phyloP scores from a whole-genome alignment of 1,140 invertebrate genomes.

The Aphelinus atriplicis region DNA sequence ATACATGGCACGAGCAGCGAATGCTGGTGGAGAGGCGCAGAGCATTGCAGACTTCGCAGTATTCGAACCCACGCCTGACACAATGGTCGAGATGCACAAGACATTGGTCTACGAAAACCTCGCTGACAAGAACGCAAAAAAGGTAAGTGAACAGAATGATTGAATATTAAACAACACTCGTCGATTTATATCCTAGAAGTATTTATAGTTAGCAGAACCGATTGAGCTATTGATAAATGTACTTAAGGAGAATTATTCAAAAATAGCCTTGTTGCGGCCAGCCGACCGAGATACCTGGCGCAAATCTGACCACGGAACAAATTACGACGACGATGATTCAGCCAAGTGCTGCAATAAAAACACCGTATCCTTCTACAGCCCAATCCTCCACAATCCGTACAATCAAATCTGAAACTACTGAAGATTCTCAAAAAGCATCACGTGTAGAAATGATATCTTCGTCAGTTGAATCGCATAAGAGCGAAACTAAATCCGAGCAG shows the following conservation, averaged over 20 bases:
- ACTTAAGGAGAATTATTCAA: slow-evolving; percentile 24
- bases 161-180: no score
- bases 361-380: slow-evolving; percentile 50
- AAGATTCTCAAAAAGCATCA: slow-evolving; percentile 49
- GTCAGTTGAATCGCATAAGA: slow-evolving; percentile 59
- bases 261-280: slow-evolving; percentile 38
- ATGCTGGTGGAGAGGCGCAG: slow-evolving; percentile 79
- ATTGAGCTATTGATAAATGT: no score
- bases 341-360: slow-evolving; percentile 55
- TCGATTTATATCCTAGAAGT: no score
- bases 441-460: slow-evolving; percentile 62
- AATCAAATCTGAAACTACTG: slow-evolving; percentile 48
- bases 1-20: slow-evolving; percentile 78
- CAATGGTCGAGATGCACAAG: slow-evolving; percentile 75
- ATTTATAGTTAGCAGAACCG: no score
- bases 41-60: slow-evolving; percentile 82
- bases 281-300: slow-evolving; percentile 53
- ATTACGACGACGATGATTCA: slow-evolving; percentile 59
- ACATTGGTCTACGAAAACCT: slow-evolving; percentile 72
- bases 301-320: slow-evolving; percentile 55
- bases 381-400: slow-evolving; percentile 53
- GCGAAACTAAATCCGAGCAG: slow-evolving; percentile 63
- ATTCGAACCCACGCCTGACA: slow-evolving; percentile 75
- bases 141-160: slow-evolving; percentile 48
- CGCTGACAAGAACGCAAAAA: slow-evolving; percentile 57